Evolutionary conservation across 2,113 vertebrate genomes (phyloP).

Genomic region (Paramisgurnus dabryanus): DNA sequence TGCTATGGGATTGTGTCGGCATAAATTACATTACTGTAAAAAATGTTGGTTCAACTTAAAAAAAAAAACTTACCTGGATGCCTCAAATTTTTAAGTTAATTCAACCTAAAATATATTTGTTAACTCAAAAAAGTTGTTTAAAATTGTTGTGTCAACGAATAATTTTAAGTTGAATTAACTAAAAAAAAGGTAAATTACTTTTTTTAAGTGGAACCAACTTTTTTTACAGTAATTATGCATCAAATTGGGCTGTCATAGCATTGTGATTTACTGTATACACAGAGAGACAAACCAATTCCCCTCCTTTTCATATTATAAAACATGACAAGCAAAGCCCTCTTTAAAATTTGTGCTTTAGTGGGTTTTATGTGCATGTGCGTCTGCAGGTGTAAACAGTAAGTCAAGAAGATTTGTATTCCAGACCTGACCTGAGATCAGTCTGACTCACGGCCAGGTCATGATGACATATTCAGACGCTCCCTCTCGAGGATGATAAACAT

Average conservation of each 20-base stretch:
- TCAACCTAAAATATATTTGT: no score
- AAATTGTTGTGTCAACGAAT: no score
- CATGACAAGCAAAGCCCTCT: constrained; percentile 46
- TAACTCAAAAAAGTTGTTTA: no score
- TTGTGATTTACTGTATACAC: constrained; percentile 59
- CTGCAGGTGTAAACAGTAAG: constrained; percentile 13
- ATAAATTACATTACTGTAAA: no score
- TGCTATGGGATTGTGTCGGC: no score
- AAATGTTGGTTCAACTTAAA: no score
- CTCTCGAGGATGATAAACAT: constrained; percentile 57
- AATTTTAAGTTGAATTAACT: no score
- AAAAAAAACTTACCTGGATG: no score
- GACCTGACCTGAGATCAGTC: constrained; percentile 57
- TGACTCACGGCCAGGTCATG: constrained; percentile 59
- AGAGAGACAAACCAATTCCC: constrained; percentile 34
- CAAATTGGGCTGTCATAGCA: constrained; percentile 39
- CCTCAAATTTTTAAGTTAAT: no score
- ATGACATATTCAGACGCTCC: constrained; percentile 69
- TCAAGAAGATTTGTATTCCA: constrained; percentile 68
- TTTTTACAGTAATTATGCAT: no score
- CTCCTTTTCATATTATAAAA: constrained; percentile 29
- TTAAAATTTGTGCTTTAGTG: constrained; percentile 8
- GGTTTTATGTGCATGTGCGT: not conserved
- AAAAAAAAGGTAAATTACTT: no score
- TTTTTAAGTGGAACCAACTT: no score